phyloP scores from a whole-genome alignment of 2,113 vertebrate species.

The Microcebus tavaratra region DNA sequence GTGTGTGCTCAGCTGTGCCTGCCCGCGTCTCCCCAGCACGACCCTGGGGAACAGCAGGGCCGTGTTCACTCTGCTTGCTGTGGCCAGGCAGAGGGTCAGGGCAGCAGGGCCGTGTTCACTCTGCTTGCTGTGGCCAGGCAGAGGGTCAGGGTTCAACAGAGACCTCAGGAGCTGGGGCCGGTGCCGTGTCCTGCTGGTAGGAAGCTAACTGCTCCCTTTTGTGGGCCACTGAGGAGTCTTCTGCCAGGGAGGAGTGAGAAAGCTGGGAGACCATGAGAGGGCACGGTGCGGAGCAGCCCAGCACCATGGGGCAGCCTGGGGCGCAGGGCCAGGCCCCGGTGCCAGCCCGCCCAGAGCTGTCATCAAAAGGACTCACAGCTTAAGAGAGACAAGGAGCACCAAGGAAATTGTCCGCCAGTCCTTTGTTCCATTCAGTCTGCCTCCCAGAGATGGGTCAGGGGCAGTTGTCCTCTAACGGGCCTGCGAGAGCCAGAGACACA shows the following conservation, averaged over 20 bases:
- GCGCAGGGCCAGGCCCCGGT: neutral
- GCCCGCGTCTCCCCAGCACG: neutral
- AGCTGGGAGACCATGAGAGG: neutral
- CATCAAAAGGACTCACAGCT: neutral
- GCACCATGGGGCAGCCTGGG: accelerated
- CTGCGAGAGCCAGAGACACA: neutral
- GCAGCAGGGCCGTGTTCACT: neutral
- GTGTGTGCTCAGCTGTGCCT: neutral
- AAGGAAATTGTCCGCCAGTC: neutral
- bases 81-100: neutral
- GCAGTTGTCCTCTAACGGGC: neutral
- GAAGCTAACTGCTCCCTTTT: neutral
- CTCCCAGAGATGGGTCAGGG: neutral
- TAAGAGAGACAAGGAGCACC: neutral
- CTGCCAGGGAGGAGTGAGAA: neutral
- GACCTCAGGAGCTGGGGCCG: neutral
- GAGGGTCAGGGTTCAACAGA: neutral
- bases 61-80: neutral
- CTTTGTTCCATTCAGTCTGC: accelerated
- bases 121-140: neutral
- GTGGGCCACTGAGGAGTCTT: neutral
- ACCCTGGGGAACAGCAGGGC: neutral
- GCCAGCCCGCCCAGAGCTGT: neutral
- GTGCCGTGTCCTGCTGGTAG: no score
- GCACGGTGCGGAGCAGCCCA: accelerated